A percentile compares a stretch with the other conserved stretches of the same genome.
Evolutionary conservation across 2,888 invertebrate species (phyloP).

Genomic region (Calliopum simillimum): DNA sequence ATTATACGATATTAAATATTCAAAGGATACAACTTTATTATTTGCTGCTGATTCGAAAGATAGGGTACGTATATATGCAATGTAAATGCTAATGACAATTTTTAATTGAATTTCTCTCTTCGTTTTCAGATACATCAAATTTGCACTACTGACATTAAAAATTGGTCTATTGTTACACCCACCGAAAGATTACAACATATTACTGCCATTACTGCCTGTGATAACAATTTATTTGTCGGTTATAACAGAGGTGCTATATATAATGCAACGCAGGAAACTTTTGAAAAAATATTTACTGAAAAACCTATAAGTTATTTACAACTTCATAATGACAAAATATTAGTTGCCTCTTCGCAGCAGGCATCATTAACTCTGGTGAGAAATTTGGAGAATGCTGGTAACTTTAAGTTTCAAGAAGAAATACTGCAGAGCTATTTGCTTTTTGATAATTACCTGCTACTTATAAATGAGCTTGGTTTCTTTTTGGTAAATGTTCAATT

Average conservation of each 20-base stretch:
- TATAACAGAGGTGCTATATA: constrained; percentile 59
- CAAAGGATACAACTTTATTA: constrained; percentile 45
- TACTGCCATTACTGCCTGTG: constrained; percentile 52
- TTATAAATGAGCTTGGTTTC: constrained; percentile 49
- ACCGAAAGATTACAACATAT: constrained; percentile 48
- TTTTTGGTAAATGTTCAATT: constrained; percentile 49
- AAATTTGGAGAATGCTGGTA: constrained; percentile 14
- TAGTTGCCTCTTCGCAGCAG: constrained; percentile 52
- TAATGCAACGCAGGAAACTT: constrained; percentile 50
- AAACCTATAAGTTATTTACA: constrained; percentile 56
- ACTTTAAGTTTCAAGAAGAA: constrained; percentile 40
- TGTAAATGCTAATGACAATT: not conserved
- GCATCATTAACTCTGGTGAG: constrained; percentile 44
- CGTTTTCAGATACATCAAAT: constrained; percentile 57
- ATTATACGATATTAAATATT: constrained; percentile 54
- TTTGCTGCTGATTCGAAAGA: constrained; percentile 62
- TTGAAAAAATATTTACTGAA: constrained; percentile 31
- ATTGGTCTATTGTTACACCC: constrained; percentile 56
- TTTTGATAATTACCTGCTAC: constrained; percentile 50
- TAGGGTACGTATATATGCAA: constrained; percentile 50
- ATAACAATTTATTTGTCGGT: constrained; percentile 54
- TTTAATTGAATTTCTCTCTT: constrained; percentile 21
- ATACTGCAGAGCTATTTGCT: constrained; percentile 46
- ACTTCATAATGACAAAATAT: constrained; percentile 50
- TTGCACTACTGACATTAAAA: constrained; percentile 47